Base-by-base conservation (phyloP, 2,113 vertebrate species). In the Percina caprodes region DNA sequence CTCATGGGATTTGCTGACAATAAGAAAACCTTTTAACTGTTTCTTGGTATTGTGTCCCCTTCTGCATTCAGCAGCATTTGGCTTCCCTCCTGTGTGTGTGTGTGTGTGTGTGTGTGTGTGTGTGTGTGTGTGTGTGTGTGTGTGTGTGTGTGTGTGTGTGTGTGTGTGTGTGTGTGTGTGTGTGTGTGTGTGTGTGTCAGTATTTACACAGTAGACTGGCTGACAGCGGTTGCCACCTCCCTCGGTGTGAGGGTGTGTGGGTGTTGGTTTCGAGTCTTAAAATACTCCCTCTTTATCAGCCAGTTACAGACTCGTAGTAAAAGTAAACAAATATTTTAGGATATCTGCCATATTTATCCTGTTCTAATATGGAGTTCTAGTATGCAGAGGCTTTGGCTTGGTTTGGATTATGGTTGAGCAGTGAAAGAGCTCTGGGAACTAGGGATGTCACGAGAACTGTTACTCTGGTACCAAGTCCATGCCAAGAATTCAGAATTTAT, bases 181-280 rank as follows among this genome's bases (percentile, higher is more conserved):
- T 73, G 35, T 73, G 55, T 60, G 26, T 35, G 77, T 72, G 46
- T 73, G 69, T 66, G 70, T 66, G 77, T 81, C 80, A 70, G 69
- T 82, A 49, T 86, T 80, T 82, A 67, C 77, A 39, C 83, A 96
- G 96, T 95, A 97, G 84, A 96, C 96, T 9, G 54, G 55, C 75
- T 87, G 79, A 52, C 56, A 68, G 79, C 54, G 65, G 81, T 75
- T 77, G 69, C 66, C 49, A 51, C 60, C 80, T 60, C 73, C 26
- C 39, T 69, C 67, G 0, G 21, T 73, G 46, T 67, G 49, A 74
- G n/a, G n/a, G n/a, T n/a, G n/a, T n/a, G n/a, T n/a, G 21, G 67
- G 52, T 76, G 77, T 78, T 72, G 83, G 68, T 89, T 83, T 82
- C 21, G 19, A 15, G 72, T 80, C 39, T 18, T 4, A 24, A 70